Conservation (phyloP, 1,140 invertebrate species). For the Armadillidium nasatum region DNA sequence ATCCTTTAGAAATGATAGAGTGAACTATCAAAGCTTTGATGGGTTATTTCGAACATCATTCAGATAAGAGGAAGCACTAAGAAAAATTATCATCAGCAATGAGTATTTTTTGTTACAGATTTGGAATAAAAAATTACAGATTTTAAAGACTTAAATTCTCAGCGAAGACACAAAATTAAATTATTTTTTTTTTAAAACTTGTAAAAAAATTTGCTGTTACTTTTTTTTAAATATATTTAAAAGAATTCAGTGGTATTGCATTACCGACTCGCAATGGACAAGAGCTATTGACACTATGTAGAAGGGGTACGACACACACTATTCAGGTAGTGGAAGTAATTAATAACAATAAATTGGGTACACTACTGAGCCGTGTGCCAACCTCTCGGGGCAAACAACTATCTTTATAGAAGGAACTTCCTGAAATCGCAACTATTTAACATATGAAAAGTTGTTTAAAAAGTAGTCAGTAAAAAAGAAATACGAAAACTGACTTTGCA, state of each 20-base stretch:
- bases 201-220: too few species aligned
- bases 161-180: too few species aligned
- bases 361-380: slow-evolving; percentile 10
- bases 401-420: not conserved
- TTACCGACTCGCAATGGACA: not conserved
- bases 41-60: not conserved
- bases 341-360: not conserved
- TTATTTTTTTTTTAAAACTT: too few species aligned
- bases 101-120: not conserved
- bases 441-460: not conserved
- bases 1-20: not conserved
- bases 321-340: slow-evolving; percentile 11
- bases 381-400: slow-evolving; percentile 10
- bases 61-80: not conserved
- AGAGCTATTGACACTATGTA: slow-evolving; percentile 5
- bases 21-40: not conserved
- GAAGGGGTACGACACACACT: not conserved
- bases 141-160: too few species aligned
- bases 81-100: not conserved
- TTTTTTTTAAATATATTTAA: too few species aligned
- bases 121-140: not conserved
- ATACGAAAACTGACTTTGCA: not conserved
- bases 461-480: not conserved
- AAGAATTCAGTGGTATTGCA: too few species aligned
- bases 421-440: not conserved